Evolutionary conservation across 2,888 invertebrate genomes (phyloP).

Genomic region (Acanthosepion lycidas): DNA sequence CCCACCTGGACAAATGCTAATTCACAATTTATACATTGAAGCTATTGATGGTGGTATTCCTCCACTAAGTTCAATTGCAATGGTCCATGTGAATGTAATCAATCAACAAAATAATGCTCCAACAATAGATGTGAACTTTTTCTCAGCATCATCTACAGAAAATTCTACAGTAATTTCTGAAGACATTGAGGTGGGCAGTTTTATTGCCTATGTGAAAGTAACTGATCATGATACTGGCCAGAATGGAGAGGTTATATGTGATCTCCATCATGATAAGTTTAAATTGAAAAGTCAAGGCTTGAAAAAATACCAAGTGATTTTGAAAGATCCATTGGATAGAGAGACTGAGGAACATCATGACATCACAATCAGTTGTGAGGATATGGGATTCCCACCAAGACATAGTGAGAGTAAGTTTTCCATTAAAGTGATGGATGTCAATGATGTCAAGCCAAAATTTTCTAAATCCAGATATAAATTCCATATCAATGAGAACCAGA

Average conservation of each 20-base stretch:
- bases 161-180: neutral
- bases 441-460: neutral
- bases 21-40: neutral
- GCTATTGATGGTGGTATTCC: neutral
- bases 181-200: neutral
- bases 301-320: slow-evolving; percentile 33
- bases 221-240: slow-evolving; percentile 13
- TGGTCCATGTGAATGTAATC: neutral
- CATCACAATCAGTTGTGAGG: slow-evolving; percentile 33
- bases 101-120: neutral
- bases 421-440: slow-evolving; percentile 12
- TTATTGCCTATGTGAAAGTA: slow-evolving; percentile 8
- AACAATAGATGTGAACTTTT: neutral
- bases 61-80: neutral
- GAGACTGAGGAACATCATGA: neutral
- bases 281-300: slow-evolving; percentile 33
- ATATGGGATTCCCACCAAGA: neutral
- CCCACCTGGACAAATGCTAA: neutral
- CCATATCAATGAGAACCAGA: neutral
- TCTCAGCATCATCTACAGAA: neutral
- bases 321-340: slow-evolving; percentile 14
- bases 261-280: slow-evolving; percentile 14
- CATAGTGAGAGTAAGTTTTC: slow-evolving; percentile 33
- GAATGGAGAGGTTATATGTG: slow-evolving; percentile 33
- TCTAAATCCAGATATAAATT: neutral